Percentiles rank a stretch among this genome's conserved stretches.
Evolutionary conservation across 2,113 vertebrate genomes (phyloP).

Genomic region (Galemys pyrenaicus): DNA sequence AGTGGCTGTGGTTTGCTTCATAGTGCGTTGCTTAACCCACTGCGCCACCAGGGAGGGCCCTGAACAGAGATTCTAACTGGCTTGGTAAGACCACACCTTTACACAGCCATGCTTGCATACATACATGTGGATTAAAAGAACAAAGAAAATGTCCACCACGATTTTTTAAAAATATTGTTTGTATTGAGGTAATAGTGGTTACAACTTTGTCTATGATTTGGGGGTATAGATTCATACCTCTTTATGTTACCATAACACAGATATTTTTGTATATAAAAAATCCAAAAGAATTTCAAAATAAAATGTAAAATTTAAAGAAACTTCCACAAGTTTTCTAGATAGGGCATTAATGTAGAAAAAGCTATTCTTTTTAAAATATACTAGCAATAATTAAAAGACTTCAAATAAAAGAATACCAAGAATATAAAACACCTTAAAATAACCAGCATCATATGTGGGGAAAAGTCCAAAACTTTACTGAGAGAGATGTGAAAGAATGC

Average conservation of each 20-base stretch:
- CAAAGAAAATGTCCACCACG: neutral
- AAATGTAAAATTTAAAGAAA: neutral
- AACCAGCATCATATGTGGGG: neutral
- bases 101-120: neutral
- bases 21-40: too few relatives aligned
- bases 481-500: neutral
- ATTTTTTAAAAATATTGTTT: too few relatives aligned
- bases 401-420: neutral
- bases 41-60: too few relatives aligned
- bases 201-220: too few relatives aligned
- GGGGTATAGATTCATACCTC: too few relatives aligned
- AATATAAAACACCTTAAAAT: neutral
- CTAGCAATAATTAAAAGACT: neutral
- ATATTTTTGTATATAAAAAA: neutral
- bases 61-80: too few relatives aligned
- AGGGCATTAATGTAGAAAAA: neutral
- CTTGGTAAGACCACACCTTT: too few relatives aligned
- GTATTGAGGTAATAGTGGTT: too few relatives aligned
- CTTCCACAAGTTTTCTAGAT: neutral
- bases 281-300: neutral
- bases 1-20: too few relatives aligned
- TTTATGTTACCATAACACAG: neutral
- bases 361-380: neutral
- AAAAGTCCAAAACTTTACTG: neutral
- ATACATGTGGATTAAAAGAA: neutral